Percentiles rank a stretch among this genome's conserved stretches.
Conservation (phyloP, 1,140 invertebrate genomes). For the Drosophila sturtevanti region DNA sequence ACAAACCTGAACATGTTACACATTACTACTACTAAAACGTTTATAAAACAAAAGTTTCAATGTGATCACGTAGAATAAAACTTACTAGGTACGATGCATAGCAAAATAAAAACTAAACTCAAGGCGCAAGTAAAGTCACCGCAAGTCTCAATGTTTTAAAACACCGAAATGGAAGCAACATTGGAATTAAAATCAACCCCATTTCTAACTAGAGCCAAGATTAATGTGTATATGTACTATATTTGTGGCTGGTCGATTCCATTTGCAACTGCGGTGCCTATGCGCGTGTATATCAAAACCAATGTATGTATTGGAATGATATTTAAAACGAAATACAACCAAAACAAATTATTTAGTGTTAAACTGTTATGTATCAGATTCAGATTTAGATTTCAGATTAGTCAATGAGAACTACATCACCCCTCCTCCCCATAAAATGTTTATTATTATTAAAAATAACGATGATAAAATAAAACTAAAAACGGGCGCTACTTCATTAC, state of each 20-base stretch:
- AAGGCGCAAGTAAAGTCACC: conserved; percentile 10
- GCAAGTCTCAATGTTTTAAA: conserved; percentile 16
- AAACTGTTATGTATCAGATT: conserved; percentile 37
- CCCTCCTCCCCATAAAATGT: conserved; percentile 12
- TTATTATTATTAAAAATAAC: conserved; percentile 18
- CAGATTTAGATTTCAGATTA: conserved; percentile 20
- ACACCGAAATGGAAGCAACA: conserved; percentile 3
- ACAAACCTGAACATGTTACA: conserved; percentile 47
- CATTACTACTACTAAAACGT: conserved; percentile 61
- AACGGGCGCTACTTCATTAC: conserved; percentile 26
- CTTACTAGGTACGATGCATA: conserved; percentile 67
- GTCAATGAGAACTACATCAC: conserved; percentile 21
- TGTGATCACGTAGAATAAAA: conserved; percentile 78
- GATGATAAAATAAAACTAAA: conserved; percentile 4
- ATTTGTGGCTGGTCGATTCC: conserved; percentile 1
- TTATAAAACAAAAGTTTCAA: conserved; percentile 79
- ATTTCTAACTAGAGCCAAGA: conserved; percentile 1
- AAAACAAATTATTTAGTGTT: conserved; percentile 21
- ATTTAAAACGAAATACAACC: conserved; percentile 16
- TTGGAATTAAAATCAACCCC: conserved; percentile 7
- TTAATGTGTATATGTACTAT: conserved; percentile 6
- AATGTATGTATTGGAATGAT: conserved; percentile 19
- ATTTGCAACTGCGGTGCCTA: background rate
- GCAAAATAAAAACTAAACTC: conserved; percentile 45
- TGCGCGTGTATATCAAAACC: background rate